phyloP scores from a whole-genome alignment of 2,797 vertebrate genomes.

The Micrastur ruficollis region DNA sequence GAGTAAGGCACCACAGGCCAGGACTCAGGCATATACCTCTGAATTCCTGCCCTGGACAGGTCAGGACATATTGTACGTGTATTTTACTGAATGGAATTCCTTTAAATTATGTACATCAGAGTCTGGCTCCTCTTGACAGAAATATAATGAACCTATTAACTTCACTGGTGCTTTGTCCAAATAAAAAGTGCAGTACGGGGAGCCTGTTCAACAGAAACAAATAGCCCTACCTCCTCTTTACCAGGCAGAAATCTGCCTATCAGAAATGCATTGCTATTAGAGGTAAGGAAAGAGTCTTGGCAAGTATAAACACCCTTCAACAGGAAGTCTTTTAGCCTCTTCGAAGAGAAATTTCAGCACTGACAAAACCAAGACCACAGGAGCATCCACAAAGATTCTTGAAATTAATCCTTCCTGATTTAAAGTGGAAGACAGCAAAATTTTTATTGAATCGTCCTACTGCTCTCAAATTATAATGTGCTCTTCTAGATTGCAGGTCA shows the following conservation, averaged over 20 bases:
- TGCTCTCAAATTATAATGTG: conserved; percentile 63
- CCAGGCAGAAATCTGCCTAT: neutral
- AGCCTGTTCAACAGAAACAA: neutral
- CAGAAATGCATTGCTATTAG: neutral
- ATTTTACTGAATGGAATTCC: neutral
- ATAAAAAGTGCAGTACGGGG: neutral
- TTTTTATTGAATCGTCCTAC: conserved; percentile 60
- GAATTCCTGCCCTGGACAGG: neutral
- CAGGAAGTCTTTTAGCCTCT: neutral
- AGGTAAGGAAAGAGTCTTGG: neutral
- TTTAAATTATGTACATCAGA: neutral
- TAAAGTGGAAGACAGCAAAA: conserved; percentile 63
- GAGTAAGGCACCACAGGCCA: neutral
- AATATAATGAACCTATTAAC: neutral
- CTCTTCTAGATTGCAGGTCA: conserved; percentile 68
- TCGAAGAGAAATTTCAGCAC: conserved; percentile 13
- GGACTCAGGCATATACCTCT: neutral
- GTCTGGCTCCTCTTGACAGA: neutral
- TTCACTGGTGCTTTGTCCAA: neutral
- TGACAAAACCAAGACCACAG: conserved; percentile 19
- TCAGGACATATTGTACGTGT: neutral
- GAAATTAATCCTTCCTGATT: conserved; percentile 65
- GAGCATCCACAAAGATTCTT: conserved; percentile 32
- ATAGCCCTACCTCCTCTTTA: neutral
- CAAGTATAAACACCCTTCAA: neutral